Percentiles rank a stretch among this genome's conserved stretches.
Evolutionary conservation across 92 coral and sea anemone species (phyloP).

Genomic region (Diadumene lineata): DNA sequence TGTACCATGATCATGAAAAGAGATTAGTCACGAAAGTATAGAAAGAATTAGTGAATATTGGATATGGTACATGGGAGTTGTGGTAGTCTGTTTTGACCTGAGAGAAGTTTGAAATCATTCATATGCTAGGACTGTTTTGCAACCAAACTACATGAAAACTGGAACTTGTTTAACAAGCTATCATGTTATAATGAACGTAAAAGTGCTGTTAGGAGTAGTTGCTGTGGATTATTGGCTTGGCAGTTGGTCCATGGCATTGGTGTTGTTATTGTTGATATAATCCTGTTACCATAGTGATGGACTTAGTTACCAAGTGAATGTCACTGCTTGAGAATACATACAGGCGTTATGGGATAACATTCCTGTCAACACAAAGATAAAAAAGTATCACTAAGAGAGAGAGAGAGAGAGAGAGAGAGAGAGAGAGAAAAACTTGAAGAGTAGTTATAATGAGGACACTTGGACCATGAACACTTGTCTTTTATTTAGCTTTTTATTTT

Average conservation of each 20-base stretch:
- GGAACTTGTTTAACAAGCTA: slow-evolving; percentile 10
- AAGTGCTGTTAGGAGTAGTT: background rate
- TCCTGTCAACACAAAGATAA: slow-evolving; percentile 12
- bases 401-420: too few species aligned
- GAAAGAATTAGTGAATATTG: too few species aligned
- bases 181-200: background rate
- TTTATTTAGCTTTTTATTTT: too few species aligned
- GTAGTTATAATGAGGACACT: too few species aligned
- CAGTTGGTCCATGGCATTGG: background rate
- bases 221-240: background rate
- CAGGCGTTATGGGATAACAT: slow-evolving; percentile 42
- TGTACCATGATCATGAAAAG: too few species aligned
- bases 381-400: too few species aligned
- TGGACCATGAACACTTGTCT: too few species aligned
- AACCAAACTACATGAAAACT: background rate
- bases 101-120: background rate
- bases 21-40: too few species aligned
- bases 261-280: background rate
- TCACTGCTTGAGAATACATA: slow-evolving; percentile 1
- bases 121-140: background rate
- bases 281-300: background rate
- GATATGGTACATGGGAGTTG: too few species aligned
- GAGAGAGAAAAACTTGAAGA: too few species aligned
- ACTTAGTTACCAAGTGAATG: background rate
- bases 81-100: too few species aligned